phyloP scores from a whole-genome alignment of 2,888 invertebrate genomes.

The Anthophora plumipes region DNA sequence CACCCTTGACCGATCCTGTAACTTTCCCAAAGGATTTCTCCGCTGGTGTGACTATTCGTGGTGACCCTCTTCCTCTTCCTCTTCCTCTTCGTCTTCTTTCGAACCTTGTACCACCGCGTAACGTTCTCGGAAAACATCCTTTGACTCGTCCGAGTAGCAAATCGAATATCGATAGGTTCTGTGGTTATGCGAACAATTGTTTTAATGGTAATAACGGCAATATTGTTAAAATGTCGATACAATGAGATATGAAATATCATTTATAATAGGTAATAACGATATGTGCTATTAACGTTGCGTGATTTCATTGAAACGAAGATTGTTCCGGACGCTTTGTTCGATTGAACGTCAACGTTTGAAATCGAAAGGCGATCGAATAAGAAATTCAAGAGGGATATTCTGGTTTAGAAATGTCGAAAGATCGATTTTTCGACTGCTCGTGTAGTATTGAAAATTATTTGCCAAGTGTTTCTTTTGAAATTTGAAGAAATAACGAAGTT shows the following conservation, averaged over 20 bases:
- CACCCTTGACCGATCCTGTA: slow-evolving; percentile 72
- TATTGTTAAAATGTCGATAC: background rate
- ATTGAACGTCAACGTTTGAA: background rate
- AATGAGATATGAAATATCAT: background rate
- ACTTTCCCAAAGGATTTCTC: slow-evolving; percentile 64
- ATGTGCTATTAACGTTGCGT: no score
- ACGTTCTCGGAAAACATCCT: background rate
- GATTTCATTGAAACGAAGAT: background rate
- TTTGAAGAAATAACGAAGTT: no score
- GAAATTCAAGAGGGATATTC: no score
- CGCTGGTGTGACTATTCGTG: slow-evolving; percentile 44
- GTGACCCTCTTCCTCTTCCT: slow-evolving; percentile 30
- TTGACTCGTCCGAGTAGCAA: no score
- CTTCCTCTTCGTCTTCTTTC: no score
- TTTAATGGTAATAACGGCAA: background rate
- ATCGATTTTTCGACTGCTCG: no score
- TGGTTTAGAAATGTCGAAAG: no score
- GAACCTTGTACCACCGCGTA: slow-evolving; percentile 28
- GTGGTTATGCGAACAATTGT: background rate
- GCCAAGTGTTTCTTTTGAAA: no score
- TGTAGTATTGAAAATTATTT: no score
- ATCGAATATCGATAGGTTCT: background rate
- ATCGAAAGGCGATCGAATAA: background rate
- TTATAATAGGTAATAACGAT: no score
- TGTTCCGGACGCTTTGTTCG: background rate